Evolutionary conservation across 2,113 vertebrate species (phyloP).

Genomic region (Callorhinus ursinus): DNA sequence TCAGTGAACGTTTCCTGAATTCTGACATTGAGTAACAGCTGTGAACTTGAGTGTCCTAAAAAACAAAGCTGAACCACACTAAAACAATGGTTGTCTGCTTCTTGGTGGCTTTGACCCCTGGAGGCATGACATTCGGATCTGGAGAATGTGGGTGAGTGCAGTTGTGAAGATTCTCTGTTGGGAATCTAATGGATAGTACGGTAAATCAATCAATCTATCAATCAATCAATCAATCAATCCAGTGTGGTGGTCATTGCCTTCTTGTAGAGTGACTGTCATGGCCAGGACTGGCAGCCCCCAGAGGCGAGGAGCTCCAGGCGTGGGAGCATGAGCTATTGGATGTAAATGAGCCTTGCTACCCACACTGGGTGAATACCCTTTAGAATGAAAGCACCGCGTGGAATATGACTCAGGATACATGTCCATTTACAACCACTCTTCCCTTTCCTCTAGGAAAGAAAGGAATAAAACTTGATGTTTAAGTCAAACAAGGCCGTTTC

Average conservation of each 20-base stretch:
- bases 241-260: background rate
- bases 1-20: background rate
- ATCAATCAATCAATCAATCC: background rate
- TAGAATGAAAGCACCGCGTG: background rate
- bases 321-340: background rate
- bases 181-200: background rate
- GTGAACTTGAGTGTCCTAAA: background rate
- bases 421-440: constrained; percentile 42
- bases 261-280: background rate
- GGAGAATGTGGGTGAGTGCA: rapidly evolving
- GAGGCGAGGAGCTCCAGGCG: background rate
- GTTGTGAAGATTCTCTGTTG: background rate
- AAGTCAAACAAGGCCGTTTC: constrained; percentile 51
- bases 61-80: background rate
- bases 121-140: background rate
- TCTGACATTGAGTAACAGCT: background rate
- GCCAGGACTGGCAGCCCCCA: no score
- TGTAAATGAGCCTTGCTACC: background rate
- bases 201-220: background rate
- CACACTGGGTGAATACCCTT: background rate
- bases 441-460: constrained; percentile 8
- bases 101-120: background rate
- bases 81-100: background rate
- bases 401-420: constrained; percentile 32
- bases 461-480: constrained; percentile 28